phyloP scores from a whole-genome alignment of 1,140 invertebrate species.

The Catajapyx aquilonaris region DNA sequence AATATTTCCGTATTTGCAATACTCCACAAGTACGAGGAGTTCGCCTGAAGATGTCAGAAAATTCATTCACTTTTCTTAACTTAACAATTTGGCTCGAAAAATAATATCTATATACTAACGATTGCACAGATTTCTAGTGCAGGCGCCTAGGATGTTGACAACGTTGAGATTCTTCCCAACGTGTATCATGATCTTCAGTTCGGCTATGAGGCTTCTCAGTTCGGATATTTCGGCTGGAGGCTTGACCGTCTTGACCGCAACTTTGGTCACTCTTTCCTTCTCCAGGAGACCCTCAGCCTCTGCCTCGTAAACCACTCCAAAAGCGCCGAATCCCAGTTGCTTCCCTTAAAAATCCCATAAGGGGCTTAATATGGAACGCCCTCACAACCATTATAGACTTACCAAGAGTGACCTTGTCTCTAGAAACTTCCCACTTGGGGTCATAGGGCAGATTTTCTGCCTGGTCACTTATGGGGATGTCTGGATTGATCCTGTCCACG shows the following conservation, averaged over 20 bases:
- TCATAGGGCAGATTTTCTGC: conserved; percentile 79
- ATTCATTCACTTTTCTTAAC: too few relatives aligned
- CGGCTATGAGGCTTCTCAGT: conserved; percentile 23
- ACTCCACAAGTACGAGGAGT: conserved; percentile 25
- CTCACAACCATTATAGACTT: too few relatives aligned
- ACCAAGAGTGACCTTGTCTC: conserved; percentile 58
- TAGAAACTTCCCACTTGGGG: conserved; percentile 70
- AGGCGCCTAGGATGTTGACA: conserved; percentile 29
- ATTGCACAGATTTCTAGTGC: conserved; percentile 25
- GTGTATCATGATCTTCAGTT: conserved; percentile 31
- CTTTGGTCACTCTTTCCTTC: conserved; percentile 14
- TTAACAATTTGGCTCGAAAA: too few relatives aligned
- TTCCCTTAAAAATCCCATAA: conserved; percentile 10
- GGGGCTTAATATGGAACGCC: too few relatives aligned
- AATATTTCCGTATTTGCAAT: conserved; percentile 25
- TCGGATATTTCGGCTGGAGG: conserved; percentile 13
- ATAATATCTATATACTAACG: too few relatives aligned
- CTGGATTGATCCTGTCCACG: conserved; percentile 62
- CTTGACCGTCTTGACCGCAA: conserved; percentile 17
- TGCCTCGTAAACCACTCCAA: conserved; percentile 30
- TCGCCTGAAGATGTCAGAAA: conserved; percentile 15
- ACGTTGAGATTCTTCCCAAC: conserved; percentile 33
- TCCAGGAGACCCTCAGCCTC: conserved; percentile 9
- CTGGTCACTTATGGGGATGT: conserved; percentile 72
- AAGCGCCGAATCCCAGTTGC: conserved; percentile 27